Conservation (phyloP, 1,140 invertebrate species). For the Batillaria attramentaria region DNA sequence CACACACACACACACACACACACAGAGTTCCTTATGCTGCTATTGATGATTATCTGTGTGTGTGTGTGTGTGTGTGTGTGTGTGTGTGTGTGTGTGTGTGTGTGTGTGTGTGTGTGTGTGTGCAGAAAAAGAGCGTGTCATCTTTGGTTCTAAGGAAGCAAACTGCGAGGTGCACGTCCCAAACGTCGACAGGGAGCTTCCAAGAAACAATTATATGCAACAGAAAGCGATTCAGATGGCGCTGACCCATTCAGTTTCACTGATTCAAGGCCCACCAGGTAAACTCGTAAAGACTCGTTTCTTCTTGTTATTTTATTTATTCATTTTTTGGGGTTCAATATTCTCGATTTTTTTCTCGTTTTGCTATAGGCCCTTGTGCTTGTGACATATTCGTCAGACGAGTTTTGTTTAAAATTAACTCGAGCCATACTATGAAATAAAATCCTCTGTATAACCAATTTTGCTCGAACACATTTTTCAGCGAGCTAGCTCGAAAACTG, state of each 20-base stretch:
- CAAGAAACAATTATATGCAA: constrained; percentile 48
- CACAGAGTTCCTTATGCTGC: not conserved
- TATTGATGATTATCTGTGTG: not conserved
- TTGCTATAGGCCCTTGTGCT: too few relatives aligned
- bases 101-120: not conserved
- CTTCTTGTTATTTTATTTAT: too few relatives aligned
- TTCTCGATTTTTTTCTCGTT: too few relatives aligned
- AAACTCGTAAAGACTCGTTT: too few relatives aligned
- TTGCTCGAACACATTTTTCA: too few relatives aligned
- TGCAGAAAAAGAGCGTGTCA: not conserved
- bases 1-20: not conserved
- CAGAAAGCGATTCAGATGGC: constrained; percentile 47
- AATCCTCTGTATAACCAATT: too few relatives aligned
- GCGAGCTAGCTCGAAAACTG: too few relatives aligned
- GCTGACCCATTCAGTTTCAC: constrained; percentile 46
- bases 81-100: too few relatives aligned
- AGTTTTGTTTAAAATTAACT: too few relatives aligned
- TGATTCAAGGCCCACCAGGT: constrained; percentile 68
- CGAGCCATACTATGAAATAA: too few relatives aligned
- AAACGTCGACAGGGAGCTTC: constrained; percentile 26
- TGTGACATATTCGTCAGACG: too few relatives aligned
- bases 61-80: not conserved
- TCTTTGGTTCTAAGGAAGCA: not conserved
- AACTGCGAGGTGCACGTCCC: not conserved
- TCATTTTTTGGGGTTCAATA: too few relatives aligned